phyloP scores from a whole-genome alignment of 1,140 invertebrate genomes.

The Hypsibius dujardini region DNA sequence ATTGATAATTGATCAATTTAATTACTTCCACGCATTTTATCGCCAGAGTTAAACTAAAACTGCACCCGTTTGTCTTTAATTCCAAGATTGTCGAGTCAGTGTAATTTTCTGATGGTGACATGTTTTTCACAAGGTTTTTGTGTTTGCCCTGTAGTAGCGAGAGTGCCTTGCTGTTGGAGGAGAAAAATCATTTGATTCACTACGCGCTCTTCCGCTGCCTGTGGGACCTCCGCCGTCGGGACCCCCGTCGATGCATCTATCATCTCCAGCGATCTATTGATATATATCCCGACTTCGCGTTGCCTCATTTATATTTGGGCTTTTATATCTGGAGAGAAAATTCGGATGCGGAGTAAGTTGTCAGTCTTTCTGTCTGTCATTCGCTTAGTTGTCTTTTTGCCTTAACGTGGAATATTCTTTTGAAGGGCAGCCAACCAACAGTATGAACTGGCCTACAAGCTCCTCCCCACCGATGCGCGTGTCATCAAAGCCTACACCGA shows the following conservation, averaged over 20 bases:
- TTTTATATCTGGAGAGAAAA: background rate
- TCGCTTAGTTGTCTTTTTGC: background rate
- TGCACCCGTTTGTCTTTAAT: background rate
- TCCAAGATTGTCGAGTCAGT: background rate
- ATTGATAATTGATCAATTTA: no score
- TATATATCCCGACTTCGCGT: background rate
- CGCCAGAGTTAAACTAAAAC: no score
- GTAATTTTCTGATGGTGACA: background rate
- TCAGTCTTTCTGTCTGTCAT: no score
- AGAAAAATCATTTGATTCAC: background rate
- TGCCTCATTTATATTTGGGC: background rate
- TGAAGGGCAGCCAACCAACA: background rate
- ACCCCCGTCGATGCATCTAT: background rate
- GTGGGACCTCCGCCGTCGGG: background rate
- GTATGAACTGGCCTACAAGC: conserved; percentile 5
- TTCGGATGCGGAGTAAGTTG: background rate
- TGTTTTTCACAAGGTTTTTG: no score
- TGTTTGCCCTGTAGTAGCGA: no score
- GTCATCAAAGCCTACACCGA: conserved; percentile 1
- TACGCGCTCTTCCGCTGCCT: background rate
- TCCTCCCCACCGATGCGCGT: background rate
- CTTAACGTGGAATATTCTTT: background rate
- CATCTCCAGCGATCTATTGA: background rate
- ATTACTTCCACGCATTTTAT: no score
- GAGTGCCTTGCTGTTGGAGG: background rate